These are phyloP conservation scores for Petrosia ficiformis DNA, from an alignment of 37 sponge, comb jelly and placozoan species.

Conservation along the genomic window DNA sequence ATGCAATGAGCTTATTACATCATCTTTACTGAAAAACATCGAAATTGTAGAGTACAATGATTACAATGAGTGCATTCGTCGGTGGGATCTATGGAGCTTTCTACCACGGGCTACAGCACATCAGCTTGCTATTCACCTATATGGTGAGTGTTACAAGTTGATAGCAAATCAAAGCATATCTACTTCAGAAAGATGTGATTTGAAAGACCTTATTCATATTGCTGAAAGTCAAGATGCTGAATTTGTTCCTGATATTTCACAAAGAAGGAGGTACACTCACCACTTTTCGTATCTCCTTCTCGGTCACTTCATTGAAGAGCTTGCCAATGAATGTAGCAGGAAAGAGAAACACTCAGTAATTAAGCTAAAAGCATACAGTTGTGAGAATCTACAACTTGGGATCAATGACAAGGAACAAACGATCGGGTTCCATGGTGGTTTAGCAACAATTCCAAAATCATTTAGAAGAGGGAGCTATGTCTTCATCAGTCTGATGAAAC, in stretches of 20 bases:
- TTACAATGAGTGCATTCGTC: constrained; percentile 21
- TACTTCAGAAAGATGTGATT: neutral
- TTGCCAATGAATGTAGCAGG: too few relatives aligned
- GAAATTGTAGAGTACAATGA: constrained; percentile 3
- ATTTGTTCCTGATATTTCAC: neutral
- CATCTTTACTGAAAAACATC: neutral
- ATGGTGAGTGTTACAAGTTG: too few relatives aligned
- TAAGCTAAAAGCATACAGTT: constrained; percentile 9
- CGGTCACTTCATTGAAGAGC: too few relatives aligned
- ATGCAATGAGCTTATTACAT: constrained; percentile 2
- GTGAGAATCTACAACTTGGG: neutral
- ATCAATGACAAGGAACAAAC: constrained; percentile 4
- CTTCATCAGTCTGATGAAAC: constrained; percentile 31
- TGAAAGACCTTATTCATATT: too few relatives aligned
- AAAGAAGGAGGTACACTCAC: neutral
- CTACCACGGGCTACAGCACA: constrained; percentile 19
- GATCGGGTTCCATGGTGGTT: constrained; percentile 15
- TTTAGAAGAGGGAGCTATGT: constrained; percentile 46
- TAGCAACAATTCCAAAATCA: neutral
- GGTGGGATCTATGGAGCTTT: constrained; percentile 62
- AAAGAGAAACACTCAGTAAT: too few relatives aligned
- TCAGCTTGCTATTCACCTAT: neutral
- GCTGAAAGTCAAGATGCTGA: constrained; percentile 7
- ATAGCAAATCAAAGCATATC: neutral
- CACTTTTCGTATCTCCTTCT: neutral